A percentile compares a stretch with the other conserved stretches of the same genome.
Evolutionary conservation across 35 echinoderm and acorn worm genomes (phyloP).

Genomic region (Apostichopus parvimensis): DNA sequence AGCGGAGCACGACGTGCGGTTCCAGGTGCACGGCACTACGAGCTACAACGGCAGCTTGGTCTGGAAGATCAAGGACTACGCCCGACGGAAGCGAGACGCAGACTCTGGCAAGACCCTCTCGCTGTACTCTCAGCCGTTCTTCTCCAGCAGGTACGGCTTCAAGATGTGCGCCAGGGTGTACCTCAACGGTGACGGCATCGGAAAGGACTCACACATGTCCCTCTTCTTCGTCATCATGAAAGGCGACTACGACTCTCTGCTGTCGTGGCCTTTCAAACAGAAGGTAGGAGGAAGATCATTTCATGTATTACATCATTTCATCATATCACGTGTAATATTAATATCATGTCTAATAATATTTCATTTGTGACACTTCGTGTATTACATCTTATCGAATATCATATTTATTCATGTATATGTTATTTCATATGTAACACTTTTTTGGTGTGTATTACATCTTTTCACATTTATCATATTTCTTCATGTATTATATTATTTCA

Average conservation of each 20-base stretch:
- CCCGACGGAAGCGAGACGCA: slow-evolving; percentile 74
- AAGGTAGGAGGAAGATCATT: slow-evolving; percentile 59
- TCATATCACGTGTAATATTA: too few relatives aligned
- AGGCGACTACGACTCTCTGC: slow-evolving; percentile 86
- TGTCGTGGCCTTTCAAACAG: slow-evolving; percentile 91
- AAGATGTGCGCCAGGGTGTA: slow-evolving; percentile 97
- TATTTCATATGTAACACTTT: too few relatives aligned
- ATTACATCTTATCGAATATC: too few relatives aligned
- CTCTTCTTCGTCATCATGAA: slow-evolving; percentile 92
- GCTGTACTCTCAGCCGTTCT: slow-evolving; percentile 93
- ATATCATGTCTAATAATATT: too few relatives aligned
- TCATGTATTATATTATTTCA: too few relatives aligned
- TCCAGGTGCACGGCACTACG: slow-evolving; percentile 80
- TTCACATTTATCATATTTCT: too few relatives aligned
- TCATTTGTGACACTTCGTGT: too few relatives aligned
- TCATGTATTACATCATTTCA: too few relatives aligned
- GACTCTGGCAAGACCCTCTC: slow-evolving; percentile 83
- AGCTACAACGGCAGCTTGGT: slow-evolving; percentile 84
- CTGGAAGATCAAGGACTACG: slow-evolving; percentile 92
- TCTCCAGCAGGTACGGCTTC: slow-evolving; percentile 87
- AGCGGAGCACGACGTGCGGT: slow-evolving; percentile 87
- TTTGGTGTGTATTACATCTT: background rate
- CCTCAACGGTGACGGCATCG: slow-evolving; percentile 95
- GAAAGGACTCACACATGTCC: slow-evolving; percentile 85
- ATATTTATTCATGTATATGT: too few relatives aligned